phyloP scores from a whole-genome alignment of 2,113 vertebrate genomes.

The Oncorhynchus masou region DNA sequence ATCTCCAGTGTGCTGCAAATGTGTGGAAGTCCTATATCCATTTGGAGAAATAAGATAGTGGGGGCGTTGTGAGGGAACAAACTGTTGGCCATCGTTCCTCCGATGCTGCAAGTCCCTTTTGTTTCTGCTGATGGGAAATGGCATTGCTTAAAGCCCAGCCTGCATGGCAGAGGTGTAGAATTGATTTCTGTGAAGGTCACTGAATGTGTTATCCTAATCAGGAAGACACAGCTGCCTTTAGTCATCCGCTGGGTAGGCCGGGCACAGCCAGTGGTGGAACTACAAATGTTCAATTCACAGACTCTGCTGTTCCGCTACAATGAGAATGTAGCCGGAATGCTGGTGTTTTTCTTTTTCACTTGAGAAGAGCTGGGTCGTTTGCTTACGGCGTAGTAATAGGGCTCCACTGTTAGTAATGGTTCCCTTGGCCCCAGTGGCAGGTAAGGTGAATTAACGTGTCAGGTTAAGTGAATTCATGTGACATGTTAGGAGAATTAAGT shows the following conservation, averaged over 20 bases:
- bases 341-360: not conserved
- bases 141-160: slow-evolving; percentile 3
- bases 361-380: not conserved
- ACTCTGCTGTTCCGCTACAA: not conserved
- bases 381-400: not conserved
- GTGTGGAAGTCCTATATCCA: slow-evolving; percentile 27
- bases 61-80: not conserved
- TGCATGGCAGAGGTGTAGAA: slow-evolving; percentile 15
- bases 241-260: not conserved
- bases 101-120: slow-evolving; percentile 6
- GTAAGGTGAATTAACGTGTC: too few species aligned
- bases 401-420: too few species aligned
- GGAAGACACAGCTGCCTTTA: not conserved
- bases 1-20: slow-evolving; percentile 19
- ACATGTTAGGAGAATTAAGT: too few species aligned
- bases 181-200: slow-evolving; percentile 6
- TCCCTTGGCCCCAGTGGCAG: too few species aligned
- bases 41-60: slow-evolving; percentile 16
- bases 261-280: not conserved
- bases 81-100: slow-evolving; percentile 14
- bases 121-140: slow-evolving; percentile 24
- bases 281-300: not conserved
- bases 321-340: not conserved
- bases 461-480: too few species aligned
- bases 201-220: slow-evolving; percentile 7